Evolutionary conservation across 2,888 invertebrate species (phyloP).

Genomic region (Pseudococcus longispinus): DNA sequence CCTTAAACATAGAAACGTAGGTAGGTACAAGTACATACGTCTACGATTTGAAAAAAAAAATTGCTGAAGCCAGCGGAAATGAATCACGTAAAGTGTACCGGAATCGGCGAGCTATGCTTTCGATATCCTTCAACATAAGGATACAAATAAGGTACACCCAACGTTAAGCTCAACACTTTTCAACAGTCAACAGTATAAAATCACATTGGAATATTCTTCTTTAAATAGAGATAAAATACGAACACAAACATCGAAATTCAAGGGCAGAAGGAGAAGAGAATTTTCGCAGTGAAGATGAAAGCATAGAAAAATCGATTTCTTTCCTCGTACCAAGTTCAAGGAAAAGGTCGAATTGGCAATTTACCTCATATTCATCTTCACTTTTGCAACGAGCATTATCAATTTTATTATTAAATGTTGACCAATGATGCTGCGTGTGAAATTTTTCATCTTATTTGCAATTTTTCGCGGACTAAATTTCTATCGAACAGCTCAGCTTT

Average conservation of each 20-base stretch:
- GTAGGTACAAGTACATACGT: neutral
- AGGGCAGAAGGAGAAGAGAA: neutral
- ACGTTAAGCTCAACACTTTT: constrained; percentile 30
- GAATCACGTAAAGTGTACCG: neutral
- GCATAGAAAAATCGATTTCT: neutral
- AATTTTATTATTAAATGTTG: neutral
- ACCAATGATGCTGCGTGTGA: neutral
- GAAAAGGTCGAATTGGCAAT: neutral
- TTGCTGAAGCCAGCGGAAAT: constrained; percentile 42
- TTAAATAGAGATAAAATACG: neutral
- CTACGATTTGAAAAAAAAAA: neutral
- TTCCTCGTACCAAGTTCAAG: neutral
- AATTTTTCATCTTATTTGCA: neutral
- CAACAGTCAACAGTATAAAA: constrained; percentile 18
- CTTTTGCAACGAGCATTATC: neutral
- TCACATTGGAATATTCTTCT: neutral
- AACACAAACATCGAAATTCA: constrained; percentile 21
- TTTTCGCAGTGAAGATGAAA: neutral
- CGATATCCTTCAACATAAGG: neutral
- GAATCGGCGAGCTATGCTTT: neutral
- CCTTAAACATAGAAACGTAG: neutral
- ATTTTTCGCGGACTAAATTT: neutral
- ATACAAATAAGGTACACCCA: neutral
- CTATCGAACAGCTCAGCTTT: neutral
- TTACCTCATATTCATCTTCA: neutral